Percentiles rank a stretch among this genome's conserved stretches.
Conservation (phyloP, 37 sponge, comb jelly and placozoan genomes). For the Amphimedon queenslandica region DNA sequence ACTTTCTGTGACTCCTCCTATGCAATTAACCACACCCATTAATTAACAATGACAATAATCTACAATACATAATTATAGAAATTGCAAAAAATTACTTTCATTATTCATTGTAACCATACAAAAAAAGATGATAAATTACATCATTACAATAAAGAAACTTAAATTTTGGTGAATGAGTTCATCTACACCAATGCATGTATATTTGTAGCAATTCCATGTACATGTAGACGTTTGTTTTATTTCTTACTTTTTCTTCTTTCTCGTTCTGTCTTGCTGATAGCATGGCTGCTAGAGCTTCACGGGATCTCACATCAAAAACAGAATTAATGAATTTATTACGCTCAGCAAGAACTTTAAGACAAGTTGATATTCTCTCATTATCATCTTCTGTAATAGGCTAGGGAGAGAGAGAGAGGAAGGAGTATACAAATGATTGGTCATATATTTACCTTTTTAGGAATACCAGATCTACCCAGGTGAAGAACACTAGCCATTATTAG, state of each 20-base stretch:
- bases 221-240: neutral
- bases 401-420: slow-evolving; percentile 10
- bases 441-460: slow-evolving; percentile 81
- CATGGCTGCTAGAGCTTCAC: slow-evolving; percentile 63
- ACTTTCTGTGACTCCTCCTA: slow-evolving; percentile 10
- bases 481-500: slow-evolving; percentile 90
- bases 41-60: neutral
- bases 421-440: slow-evolving; percentile 6
- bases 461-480: slow-evolving; percentile 85
- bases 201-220: no score
- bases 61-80: neutral
- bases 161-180: no score
- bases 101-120: no score
- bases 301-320: slow-evolving; percentile 73
- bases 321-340: slow-evolving; percentile 43
- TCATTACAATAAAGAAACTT: no score
- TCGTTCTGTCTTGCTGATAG: slow-evolving; percentile 35
- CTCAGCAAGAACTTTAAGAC: slow-evolving; percentile 80
- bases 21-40: neutral
- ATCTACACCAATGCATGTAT: no score
- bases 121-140: no score
- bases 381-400: slow-evolving; percentile 92
- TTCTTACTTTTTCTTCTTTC: neutral
- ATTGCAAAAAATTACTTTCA: no score
- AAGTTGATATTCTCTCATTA: slow-evolving; percentile 78